Percentiles rank a stretch among this genome's conserved stretches.
Evolutionary conservation across 2,888 invertebrate species (phyloP).

Genomic region (Acronicta leporina): DNA sequence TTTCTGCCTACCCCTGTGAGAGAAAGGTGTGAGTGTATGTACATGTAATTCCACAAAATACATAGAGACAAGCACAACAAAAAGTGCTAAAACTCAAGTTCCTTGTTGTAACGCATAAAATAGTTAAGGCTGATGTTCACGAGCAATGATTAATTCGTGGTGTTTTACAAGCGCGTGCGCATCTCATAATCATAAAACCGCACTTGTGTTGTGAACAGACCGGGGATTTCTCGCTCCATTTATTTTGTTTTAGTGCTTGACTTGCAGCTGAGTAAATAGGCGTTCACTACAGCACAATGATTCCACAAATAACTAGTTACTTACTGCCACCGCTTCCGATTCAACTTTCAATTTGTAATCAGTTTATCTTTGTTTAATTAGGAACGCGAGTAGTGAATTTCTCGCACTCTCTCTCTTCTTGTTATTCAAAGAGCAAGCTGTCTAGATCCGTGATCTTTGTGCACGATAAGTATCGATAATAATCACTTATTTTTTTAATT

Average conservation of each 20-base stretch:
- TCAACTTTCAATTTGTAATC: constrained; percentile 55
- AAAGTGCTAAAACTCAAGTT: constrained; percentile 34
- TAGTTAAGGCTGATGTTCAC: constrained; percentile 49
- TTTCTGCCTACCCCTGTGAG: no score
- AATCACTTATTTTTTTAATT: constrained; percentile 47
- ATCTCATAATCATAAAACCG: constrained; percentile 79
- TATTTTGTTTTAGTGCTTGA: constrained; percentile 72
- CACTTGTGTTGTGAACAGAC: constrained; percentile 65
- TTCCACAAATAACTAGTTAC: constrained; percentile 60
- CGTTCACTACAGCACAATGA: constrained; percentile 53
- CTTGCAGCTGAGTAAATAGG: constrained; percentile 75
- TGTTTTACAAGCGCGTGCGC: constrained; percentile 68
- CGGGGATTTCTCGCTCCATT: constrained; percentile 75
- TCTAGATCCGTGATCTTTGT: constrained; percentile 48
- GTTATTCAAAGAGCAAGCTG: constrained; percentile 41
- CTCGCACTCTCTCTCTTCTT: constrained; percentile 46
- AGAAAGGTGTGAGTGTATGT: no score
- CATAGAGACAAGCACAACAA: constrained; percentile 20
- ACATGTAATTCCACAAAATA: constrained; percentile 17
- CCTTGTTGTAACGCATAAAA: constrained; percentile 40
- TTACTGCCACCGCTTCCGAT: constrained; percentile 44
- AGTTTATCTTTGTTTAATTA: constrained; percentile 49
- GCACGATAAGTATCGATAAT: constrained; percentile 47
- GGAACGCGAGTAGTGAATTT: constrained; percentile 34
- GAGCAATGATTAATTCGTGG: constrained; percentile 66